Evolutionary conservation across 2,113 vertebrate genomes (phyloP), one percentile per base, ranked within the genome.

Genomic region (Tragelaphus scriptus): DNA sequence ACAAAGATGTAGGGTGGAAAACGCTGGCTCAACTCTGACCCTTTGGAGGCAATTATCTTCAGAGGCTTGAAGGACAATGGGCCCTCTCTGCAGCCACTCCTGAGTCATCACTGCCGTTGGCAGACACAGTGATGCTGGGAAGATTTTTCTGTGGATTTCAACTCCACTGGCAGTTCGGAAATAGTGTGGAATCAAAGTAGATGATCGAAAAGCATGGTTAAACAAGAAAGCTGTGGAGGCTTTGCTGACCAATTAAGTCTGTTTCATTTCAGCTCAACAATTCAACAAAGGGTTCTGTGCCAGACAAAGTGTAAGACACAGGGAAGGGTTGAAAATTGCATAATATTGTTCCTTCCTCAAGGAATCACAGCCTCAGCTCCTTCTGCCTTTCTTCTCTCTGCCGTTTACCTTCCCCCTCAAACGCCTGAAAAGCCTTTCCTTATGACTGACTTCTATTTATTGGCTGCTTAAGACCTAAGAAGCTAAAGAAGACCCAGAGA

Each of bases 231-330:
- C 96, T 95, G 94, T 94, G 88, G 90, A 86, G 63, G 81, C 82
- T 95, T 96, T 97, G 85, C 81, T 97, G 96, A 97, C 96, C 85
- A 80, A 85, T 80, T 79, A 61, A 58, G 75, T 82, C 81, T 89
- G 51, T 88, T 25, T 61, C 9, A 7, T 96, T 96, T 95, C 47
- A 71, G 55, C 26, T 90, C 77, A 95, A 93, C 82, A 93, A 88
- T 81, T 97, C 97, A 98, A 96, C 92, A 95, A 95, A 90, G 4
- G 23, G 49, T 87, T 95, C 51, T 25, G 79, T 96, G 91, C 91
- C 94, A 97, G 81, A 53, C 56, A 63, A 81, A 79, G 28, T 15
- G 25, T 65, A 71, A 90, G 32, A 53, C 25, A 40, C 1, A 15
- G 44, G 56, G 93, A 89, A 97, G 23, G 88, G 84, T 30, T 94